These are phyloP conservation scores for Oscheius sp. DNA, from an alignment of 2,888 invertebrate species.

Conservation along the genomic window DNA sequence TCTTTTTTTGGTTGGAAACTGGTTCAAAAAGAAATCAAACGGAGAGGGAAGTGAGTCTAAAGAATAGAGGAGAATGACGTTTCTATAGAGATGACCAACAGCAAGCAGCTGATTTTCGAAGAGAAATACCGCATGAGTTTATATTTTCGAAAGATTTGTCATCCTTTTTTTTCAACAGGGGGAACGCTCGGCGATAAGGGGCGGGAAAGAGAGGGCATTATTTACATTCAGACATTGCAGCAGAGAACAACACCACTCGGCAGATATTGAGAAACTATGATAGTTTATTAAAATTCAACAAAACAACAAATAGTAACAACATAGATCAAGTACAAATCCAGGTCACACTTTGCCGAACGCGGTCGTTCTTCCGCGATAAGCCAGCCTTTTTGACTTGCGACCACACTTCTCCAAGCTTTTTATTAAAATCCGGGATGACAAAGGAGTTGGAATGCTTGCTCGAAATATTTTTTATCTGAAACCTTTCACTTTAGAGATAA, in stretches of 20 bases:
- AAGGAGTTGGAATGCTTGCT: constrained; percentile 47
- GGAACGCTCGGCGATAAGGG: constrained; percentile 5
- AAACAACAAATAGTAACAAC: constrained; percentile 9
- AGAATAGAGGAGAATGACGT: too few relatives aligned
- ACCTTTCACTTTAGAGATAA: not conserved
- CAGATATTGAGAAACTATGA: constrained; percentile 1
- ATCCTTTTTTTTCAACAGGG: not conserved
- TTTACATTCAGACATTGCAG: not conserved
- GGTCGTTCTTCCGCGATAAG: constrained; percentile 4
- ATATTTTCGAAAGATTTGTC: not conserved
- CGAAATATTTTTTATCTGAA: constrained; percentile 25
- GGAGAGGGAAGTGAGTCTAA: too few relatives aligned
- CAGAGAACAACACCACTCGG: not conserved
- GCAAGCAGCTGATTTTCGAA: too few relatives aligned
- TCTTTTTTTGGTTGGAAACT: too few relatives aligned
- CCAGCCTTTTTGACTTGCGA: constrained; percentile 20
- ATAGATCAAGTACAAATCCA: constrained; percentile 11
- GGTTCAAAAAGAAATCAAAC: too few relatives aligned
- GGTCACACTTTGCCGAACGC: constrained; percentile 1
- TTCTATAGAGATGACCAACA: too few relatives aligned
- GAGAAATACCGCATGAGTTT: too few relatives aligned
- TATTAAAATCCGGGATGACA: constrained; percentile 33
- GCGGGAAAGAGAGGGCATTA: not conserved
- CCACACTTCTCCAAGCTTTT: not conserved
- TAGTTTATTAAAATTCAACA: constrained; percentile 1